Evolutionary conservation across 2,888 invertebrate genomes (phyloP).

Genomic region (Sphaerophoria rueppellii): DNA sequence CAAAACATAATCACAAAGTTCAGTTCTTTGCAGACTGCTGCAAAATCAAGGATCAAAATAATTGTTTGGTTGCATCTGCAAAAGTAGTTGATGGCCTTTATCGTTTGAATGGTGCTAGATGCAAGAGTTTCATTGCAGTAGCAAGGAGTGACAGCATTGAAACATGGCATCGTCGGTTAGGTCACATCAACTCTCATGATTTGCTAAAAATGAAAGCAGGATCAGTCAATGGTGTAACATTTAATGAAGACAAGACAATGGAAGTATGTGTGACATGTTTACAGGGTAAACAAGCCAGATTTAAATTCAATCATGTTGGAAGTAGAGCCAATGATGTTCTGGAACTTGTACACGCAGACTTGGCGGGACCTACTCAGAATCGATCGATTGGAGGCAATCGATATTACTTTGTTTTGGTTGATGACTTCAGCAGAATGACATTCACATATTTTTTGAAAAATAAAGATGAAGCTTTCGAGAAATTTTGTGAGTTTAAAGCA

Average conservation of each 20-base stretch:
- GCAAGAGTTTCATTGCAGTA: background rate
- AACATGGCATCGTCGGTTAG: background rate
- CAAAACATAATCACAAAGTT: background rate
- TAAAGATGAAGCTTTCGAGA: too few relatives aligned
- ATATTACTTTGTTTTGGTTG: too few relatives aligned
- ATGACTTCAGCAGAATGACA: too few relatives aligned
- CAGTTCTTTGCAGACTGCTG: background rate
- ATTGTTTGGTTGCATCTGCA: background rate
- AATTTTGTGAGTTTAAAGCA: too few relatives aligned
- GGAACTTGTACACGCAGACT: background rate
- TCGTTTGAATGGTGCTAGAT: conserved; percentile 3
- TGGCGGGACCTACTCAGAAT: background rate
- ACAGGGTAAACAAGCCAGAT: background rate
- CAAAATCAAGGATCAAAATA: background rate
- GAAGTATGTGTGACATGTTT: background rate
- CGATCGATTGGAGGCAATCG: too few relatives aligned
- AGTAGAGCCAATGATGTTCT: background rate
- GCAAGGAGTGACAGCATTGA: background rate
- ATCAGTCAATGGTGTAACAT: background rate
- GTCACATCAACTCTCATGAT: background rate
- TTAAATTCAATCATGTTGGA: too few relatives aligned
- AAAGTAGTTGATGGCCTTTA: background rate
- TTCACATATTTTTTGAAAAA: too few relatives aligned
- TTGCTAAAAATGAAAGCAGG: too few relatives aligned
- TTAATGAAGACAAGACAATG: background rate